These are phyloP conservation scores for Glyptemys insculpta DNA, from an alignment of 2,797 vertebrate species.

Conservation along the genomic window DNA sequence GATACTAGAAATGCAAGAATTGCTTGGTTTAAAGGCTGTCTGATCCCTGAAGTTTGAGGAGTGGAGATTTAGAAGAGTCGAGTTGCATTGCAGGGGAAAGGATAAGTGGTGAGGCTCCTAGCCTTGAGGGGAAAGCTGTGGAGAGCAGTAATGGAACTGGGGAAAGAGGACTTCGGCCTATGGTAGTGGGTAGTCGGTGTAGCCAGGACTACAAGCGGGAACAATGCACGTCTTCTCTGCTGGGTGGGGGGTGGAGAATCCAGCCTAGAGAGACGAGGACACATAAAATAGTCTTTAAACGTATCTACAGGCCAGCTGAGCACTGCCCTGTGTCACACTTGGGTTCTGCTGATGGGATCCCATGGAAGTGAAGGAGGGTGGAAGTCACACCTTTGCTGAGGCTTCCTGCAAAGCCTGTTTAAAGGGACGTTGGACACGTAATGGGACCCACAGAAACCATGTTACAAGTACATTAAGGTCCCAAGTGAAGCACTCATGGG, in stretches of 20 bases:
- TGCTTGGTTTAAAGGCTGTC: not conserved
- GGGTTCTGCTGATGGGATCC: not conserved
- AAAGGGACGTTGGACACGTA: not conserved
- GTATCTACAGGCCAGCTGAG: not conserved
- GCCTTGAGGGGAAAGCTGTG: not conserved
- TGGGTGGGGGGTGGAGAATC: not conserved
- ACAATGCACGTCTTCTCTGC: not conserved
- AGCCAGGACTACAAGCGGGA: not conserved
- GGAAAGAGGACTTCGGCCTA: not conserved
- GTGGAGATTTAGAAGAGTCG: not conserved
- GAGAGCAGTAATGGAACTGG: not conserved
- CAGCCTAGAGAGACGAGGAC: not conserved
- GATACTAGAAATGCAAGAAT: not conserved
- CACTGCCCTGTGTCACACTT: not conserved
- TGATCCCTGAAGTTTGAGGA: not conserved
- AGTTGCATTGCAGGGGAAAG: not conserved
- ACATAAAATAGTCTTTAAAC: not conserved
- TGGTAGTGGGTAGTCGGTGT: too few species aligned
- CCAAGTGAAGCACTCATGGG: not conserved
- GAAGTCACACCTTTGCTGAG: not conserved
- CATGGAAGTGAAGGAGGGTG: not conserved
- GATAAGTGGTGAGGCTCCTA: not conserved
- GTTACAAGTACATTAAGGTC: not conserved
- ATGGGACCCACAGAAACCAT: not conserved
- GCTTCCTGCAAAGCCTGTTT: not conserved